Evolutionary conservation across 2,113 vertebrate genomes (phyloP), one percentile per base, ranked within the genome.

Genomic region (Notarius quadriscutis): DNA sequence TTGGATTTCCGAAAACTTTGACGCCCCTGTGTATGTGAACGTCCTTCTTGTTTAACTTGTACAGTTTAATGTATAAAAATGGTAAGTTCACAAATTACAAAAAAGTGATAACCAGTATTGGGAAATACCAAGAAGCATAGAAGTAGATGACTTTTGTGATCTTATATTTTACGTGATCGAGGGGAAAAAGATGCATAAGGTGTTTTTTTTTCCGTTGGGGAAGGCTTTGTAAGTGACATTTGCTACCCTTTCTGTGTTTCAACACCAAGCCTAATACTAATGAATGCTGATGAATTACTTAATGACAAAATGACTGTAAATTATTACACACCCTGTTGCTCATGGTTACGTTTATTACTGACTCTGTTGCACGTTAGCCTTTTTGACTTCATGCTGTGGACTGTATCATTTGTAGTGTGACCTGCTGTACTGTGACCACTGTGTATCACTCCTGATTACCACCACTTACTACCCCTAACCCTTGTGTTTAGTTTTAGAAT

Each of bases 1-100:
- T 50, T 11, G 30, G 50, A 74, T 50, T 72, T 78, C 65, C 25
- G 60, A 81, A 81, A 77, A 65, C 77, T 81, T 80, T 71, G 18
- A 69, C 20, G 65, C 27, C 30, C 53, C 51, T 57, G 53, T 51
- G 34, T 14, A 48, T 62, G 79, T 2, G 5, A 34, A 20, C 55
- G 20, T 51, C 51, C 75, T 79, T 7, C n/a, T 7, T 22, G 5
- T 51, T 51, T 77, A 51, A 1, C 48, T 18, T 48, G 34, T 74
- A 11, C 18, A 79, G 12, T 55, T 41, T 41, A 41, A 41, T 55
- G 25, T 51, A 10, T 48, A 48, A 50, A 22, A 50, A 12, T 12
- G 3, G 69, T 72, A 22, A 50, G 17, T 77, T 77, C 1, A 77
- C 55, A 1, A 34, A 41, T 41, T 41, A 41, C 41, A 30, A 34